These are phyloP conservation scores for Argyrosomus regius DNA, from an alignment of 2,797 vertebrate genomes.

Conservation along the genomic window DNA sequence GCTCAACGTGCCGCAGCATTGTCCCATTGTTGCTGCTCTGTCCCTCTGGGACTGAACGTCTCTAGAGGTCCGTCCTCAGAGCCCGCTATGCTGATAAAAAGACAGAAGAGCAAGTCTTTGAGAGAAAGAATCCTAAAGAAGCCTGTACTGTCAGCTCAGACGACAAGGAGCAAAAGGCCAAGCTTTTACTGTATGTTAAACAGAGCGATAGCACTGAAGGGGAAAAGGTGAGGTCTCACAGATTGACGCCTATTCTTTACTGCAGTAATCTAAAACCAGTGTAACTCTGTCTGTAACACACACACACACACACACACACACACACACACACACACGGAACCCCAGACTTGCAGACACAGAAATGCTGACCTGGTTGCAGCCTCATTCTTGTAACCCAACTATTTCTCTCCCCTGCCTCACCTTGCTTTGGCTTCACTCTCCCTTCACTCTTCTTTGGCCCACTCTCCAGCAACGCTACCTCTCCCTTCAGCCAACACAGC, in stretches of 20 bases:
- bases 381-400: constrained; percentile 51
- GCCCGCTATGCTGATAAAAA: constrained; percentile 45
- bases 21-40: constrained; percentile 52
- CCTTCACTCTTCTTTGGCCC: constrained; percentile 21
- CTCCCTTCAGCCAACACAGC: constrained; percentile 34
- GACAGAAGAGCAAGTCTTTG: constrained; percentile 26
- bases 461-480: neutral
- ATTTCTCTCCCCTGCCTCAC: constrained; percentile 32
- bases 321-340: constrained; percentile 14
- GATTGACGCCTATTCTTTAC: constrained; percentile 59
- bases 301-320: constrained; percentile 25
- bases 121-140: constrained; percentile 32
- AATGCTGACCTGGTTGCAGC: constrained; percentile 72
- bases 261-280: constrained; percentile 65
- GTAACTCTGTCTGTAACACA: constrained; percentile 25
- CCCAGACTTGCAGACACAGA: constrained; percentile 60
- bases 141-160: constrained; percentile 41
- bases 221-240: constrained; percentile 57
- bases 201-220: constrained; percentile 41
- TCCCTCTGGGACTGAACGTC: constrained; percentile 37
- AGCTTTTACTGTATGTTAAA: constrained; percentile 50
- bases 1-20: constrained; percentile 42
- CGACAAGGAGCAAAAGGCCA: constrained; percentile 42
- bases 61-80: constrained; percentile 49
- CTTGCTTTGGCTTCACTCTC: constrained; percentile 36